Conservation (phyloP, 2,797 vertebrate genomes). For the Onychomys leucogaster region DNA sequence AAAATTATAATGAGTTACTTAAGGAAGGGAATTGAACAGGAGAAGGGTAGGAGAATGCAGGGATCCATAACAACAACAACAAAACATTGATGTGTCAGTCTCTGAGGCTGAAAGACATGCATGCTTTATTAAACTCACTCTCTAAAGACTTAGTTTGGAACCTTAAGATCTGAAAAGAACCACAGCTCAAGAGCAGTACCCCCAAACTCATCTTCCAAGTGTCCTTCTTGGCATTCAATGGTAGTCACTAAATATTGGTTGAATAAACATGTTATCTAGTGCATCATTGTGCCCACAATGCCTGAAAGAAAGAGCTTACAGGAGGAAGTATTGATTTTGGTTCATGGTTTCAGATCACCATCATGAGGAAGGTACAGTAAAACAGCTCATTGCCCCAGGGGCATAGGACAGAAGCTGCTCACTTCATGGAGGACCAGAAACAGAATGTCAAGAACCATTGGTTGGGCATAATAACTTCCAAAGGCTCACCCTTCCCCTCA, state of each 20-base stretch:
- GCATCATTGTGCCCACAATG: neutral
- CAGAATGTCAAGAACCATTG: neutral
- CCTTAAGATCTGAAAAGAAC: neutral
- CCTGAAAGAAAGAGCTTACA: neutral
- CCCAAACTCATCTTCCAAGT: neutral
- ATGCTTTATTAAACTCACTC: neutral
- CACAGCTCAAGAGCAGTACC: neutral
- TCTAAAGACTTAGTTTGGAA: neutral
- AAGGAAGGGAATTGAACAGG: neutral
- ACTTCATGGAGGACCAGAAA: neutral
- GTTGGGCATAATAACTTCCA: neutral
- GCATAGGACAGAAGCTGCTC: neutral
- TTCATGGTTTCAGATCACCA: neutral
- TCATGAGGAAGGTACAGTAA: neutral
- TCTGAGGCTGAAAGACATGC: neutral
- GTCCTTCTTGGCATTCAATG: neutral
- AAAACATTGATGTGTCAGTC: neutral
- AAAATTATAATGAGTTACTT: constrained; percentile 7
- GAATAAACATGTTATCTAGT: neutral
- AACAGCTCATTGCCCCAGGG: neutral
- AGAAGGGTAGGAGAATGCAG: neutral
- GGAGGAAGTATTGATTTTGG: neutral
- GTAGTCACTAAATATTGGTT: neutral
- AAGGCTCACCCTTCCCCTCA: neutral
- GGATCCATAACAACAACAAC: neutral